Evolutionary conservation across 1,140 invertebrate species (phyloP).

Genomic region (Zaprionus tsacasi): DNA sequence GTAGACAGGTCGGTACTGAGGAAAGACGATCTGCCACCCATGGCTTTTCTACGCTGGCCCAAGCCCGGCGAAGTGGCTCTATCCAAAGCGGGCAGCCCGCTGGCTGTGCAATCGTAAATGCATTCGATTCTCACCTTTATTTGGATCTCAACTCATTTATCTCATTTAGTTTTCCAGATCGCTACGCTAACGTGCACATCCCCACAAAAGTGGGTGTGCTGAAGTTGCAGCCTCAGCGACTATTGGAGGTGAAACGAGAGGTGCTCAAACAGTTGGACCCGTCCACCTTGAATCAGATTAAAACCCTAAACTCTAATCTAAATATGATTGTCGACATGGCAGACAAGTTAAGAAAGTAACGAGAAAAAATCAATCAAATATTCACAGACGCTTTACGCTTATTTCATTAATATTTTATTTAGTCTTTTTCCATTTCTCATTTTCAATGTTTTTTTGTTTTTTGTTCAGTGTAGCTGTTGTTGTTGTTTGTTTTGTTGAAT

Average conservation of each 20-base stretch:
- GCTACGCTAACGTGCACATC: conserved; percentile 86
- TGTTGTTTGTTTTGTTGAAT: conserved; percentile 51
- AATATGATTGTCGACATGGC: conserved; percentile 61
- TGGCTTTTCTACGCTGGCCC: conserved; percentile 85
- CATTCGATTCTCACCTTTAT: background rate
- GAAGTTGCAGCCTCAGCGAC: conserved; percentile 56
- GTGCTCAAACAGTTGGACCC: conserved; percentile 61
- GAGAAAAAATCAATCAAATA: background rate
- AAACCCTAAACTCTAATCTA: conserved; percentile 62
- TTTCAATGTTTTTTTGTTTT: conserved; percentile 51
- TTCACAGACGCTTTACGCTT: conserved; percentile 32
- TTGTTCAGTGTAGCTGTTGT: conserved; percentile 41
- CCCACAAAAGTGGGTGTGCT: conserved; percentile 85
- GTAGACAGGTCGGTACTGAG: conserved; percentile 22
- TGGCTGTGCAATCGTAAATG: conserved; percentile 84
- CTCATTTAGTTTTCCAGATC: conserved; percentile 66
- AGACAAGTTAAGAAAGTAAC: background rate
- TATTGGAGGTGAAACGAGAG: conserved; percentile 50
- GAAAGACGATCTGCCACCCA: conserved; percentile 71
- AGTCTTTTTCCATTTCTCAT: conserved; percentile 80
- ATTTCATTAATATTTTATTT: conserved; percentile 81
- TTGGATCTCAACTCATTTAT: background rate
- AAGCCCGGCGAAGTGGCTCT: conserved; percentile 86
- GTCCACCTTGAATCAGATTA: conserved; percentile 62
- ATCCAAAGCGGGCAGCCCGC: conserved; percentile 86